phyloP scores from a whole-genome alignment of 2,797 vertebrate genomes.

The Danionella dracula region DNA sequence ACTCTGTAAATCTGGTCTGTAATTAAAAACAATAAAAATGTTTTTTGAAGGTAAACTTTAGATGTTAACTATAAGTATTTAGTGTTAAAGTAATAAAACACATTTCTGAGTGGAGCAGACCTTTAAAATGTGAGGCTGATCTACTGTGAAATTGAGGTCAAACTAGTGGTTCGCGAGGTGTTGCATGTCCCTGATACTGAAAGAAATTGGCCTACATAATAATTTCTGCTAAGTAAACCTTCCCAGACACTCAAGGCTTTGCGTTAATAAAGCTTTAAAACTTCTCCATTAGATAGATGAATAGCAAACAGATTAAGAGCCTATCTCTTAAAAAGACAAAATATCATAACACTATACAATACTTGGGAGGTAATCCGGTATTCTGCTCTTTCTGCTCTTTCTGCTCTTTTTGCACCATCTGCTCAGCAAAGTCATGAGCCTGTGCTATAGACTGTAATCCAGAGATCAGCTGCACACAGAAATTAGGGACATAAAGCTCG shows the following conservation, averaged over 20 bases:
- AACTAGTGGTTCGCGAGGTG: no score
- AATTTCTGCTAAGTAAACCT: neutral
- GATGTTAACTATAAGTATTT: no score
- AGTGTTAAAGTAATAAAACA: no score
- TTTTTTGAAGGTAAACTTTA: no score
- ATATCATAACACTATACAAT: conserved; percentile 45
- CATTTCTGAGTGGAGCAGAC: no score
- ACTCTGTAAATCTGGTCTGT: no score
- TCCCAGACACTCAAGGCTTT: neutral
- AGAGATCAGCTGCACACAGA: conserved; percentile 49
- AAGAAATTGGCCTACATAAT: neutral
- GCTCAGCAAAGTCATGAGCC: conserved; percentile 35
- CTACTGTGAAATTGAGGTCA: no score
- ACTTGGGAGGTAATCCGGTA: conserved; percentile 43
- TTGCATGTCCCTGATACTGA: no score
- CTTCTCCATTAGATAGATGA: conserved; percentile 22
- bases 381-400: conserved; percentile 34
- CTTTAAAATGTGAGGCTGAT: no score
- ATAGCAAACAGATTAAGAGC: conserved; percentile 30
- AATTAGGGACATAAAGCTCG: conserved; percentile 45
- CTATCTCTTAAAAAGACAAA: conserved; percentile 14
- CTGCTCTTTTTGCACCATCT: conserved; percentile 53
- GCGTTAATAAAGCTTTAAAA: neutral
- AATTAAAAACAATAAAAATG: no score
- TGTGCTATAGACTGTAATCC: conserved; percentile 45